Conservation (phyloP, 2,797 vertebrate genomes). For the Eidolon dupreanum region DNA sequence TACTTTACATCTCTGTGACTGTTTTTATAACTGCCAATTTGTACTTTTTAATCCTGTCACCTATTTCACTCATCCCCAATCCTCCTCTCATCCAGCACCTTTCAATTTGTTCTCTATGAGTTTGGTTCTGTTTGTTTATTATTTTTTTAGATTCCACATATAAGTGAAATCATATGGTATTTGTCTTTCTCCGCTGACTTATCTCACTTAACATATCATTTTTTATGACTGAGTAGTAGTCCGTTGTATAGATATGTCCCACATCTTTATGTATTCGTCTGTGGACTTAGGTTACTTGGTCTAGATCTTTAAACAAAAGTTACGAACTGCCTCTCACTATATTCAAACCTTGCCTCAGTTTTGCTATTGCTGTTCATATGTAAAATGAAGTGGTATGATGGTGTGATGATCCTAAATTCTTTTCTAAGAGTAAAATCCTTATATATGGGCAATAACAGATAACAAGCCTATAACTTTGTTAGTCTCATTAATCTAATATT, state of each 20-base stretch:
- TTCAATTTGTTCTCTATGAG: neutral
- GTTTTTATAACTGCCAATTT: neutral
- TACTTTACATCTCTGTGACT: neutral
- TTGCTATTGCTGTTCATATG: neutral
- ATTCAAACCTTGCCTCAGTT: fast-evolving
- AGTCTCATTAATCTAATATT: neutral
- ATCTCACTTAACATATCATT: neutral
- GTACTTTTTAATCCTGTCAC: neutral
- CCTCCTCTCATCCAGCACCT: neutral
- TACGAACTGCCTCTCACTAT: neutral
- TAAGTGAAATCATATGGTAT: neutral
- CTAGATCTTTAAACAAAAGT: neutral
- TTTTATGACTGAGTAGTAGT: neutral
- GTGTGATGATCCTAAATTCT: neutral
- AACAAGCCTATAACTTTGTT: neutral
- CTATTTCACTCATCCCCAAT: neutral
- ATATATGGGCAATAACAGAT: neutral
- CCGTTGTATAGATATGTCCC: neutral
- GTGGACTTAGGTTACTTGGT: neutral
- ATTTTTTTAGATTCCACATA: neutral
- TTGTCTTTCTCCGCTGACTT: neutral
- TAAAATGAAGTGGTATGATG: neutral
- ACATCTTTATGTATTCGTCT: neutral
- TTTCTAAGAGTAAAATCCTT: neutral
- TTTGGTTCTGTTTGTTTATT: neutral